phyloP scores from a whole-genome alignment of 2,113 vertebrate species.

The Dromaius novaehollandiae region DNA sequence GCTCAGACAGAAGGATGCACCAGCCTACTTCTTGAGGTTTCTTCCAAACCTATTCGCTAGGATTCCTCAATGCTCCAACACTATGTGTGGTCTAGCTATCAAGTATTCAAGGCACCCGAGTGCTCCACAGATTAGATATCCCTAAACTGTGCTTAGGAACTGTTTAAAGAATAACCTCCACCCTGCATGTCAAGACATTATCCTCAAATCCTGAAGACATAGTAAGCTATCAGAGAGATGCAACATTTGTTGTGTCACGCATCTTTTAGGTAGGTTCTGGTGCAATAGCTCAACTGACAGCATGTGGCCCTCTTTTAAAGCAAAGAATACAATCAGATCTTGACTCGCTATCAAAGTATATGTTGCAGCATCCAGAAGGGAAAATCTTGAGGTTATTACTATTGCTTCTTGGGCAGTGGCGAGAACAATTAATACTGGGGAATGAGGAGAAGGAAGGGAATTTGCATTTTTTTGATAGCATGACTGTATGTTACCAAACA shows the following conservation, averaged over 20 bases:
- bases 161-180: not conserved
- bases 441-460: not conserved
- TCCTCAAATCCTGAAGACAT: not conserved
- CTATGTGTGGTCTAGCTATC: not conserved
- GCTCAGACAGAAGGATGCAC: not conserved
- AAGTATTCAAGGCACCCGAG: not conserved
- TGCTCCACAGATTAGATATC: not conserved
- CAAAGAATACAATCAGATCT: slow-evolving; percentile 39
- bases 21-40: not conserved
- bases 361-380: slow-evolving; percentile 7
- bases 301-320: slow-evolving; percentile 48
- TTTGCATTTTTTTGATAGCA: not conserved
- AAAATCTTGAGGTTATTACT: not conserved
- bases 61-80: not conserved
- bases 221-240: not conserved
- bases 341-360: slow-evolving; percentile 43
- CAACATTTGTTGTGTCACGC: not conserved
- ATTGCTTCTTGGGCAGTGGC: not conserved
- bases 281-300: not conserved
- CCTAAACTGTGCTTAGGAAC: not conserved
- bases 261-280: not conserved
- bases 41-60: not conserved
- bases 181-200: not conserved
- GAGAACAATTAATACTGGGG: not conserved
- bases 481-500: not conserved